Percentiles rank a stretch among this genome's conserved stretches.
phyloP scores from a whole-genome alignment of 2,888 invertebrate species.

The Acleris laterana region DNA sequence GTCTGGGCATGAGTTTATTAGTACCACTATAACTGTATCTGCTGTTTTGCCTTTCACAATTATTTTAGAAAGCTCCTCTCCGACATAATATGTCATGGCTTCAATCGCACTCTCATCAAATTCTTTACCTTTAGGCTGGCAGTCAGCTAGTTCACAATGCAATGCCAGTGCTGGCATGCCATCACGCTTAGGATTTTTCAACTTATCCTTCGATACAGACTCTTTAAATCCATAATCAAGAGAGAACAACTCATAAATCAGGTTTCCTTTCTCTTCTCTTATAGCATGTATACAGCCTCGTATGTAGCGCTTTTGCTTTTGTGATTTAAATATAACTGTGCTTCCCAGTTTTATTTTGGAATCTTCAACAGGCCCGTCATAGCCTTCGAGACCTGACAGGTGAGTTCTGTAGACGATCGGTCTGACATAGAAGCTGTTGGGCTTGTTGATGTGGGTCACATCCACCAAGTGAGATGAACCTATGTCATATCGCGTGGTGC shows the following conservation, averaged over 20 bases:
- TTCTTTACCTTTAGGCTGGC: slow-evolving; percentile 41
- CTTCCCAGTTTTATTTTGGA: slow-evolving; percentile 18
- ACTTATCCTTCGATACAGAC: slow-evolving; percentile 39
- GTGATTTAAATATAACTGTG: slow-evolving; percentile 41
- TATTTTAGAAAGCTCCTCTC: slow-evolving; percentile 45
- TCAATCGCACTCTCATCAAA: slow-evolving; percentile 42
- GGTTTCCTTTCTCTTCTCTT: slow-evolving; percentile 4
- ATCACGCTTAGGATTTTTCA: slow-evolving; percentile 28
- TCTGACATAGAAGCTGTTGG: slow-evolving; percentile 47
- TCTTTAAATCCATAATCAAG: slow-evolving; percentile 51
- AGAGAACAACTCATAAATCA: slow-evolving; percentile 46
- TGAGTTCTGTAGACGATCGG: slow-evolving; percentile 40
- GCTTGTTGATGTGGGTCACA: slow-evolving; percentile 46
- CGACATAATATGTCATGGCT: slow-evolving; percentile 47
- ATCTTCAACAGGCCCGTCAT: slow-evolving; percentile 9
- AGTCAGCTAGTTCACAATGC: slow-evolving; percentile 48
- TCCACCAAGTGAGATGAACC: slow-evolving; percentile 43
- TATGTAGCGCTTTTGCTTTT: slow-evolving; percentile 28
- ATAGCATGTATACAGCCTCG: slow-evolving; percentile 41
- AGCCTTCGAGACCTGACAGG: slow-evolving; percentile 36
- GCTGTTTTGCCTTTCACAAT: slow-evolving; percentile 40
- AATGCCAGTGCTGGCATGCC: slow-evolving; percentile 43
- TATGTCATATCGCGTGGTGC: slow-evolving; percentile 10
- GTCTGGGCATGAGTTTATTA: slow-evolving; percentile 47
- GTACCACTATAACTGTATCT: slow-evolving; percentile 43